A percentile compares a stretch with the other conserved stretches of the same genome.
These are phyloP conservation scores for Lepisosteus osseus DNA, from an alignment of 2,113 vertebrate species.

Conservation along the genomic window DNA sequence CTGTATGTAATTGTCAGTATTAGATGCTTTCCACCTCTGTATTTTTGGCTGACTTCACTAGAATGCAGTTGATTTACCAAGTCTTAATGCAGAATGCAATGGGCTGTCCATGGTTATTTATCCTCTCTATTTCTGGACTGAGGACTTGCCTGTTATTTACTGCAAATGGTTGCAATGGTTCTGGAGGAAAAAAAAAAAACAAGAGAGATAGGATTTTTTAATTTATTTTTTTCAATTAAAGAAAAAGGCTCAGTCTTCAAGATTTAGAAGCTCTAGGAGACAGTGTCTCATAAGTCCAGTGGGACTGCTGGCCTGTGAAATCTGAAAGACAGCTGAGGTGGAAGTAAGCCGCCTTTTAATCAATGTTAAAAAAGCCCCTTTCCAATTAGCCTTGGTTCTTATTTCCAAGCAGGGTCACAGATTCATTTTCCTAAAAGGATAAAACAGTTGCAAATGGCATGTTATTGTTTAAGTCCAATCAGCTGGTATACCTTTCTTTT, in stretches of 20 bases:
- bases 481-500: too few species aligned
- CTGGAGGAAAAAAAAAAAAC: conserved; percentile 25
- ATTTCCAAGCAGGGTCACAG: too few species aligned
- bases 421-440: too few species aligned
- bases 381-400: too few species aligned
- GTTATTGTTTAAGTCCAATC: too few species aligned
- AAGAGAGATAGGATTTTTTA: conserved; percentile 26
- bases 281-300: conserved; percentile 18
- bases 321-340: not conserved
- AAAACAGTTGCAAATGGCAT: too few species aligned
- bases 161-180: conserved; percentile 34
- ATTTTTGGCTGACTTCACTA: conserved; percentile 49
- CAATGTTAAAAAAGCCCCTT: too few species aligned
- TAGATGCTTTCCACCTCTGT: conserved; percentile 48
- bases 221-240: conserved; percentile 32
- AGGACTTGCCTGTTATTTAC: conserved; percentile 46
- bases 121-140: conserved; percentile 41
- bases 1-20: conserved; percentile 59
- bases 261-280: conserved; percentile 33
- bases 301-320: conserved; percentile 19
- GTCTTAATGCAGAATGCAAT: conserved; percentile 38
- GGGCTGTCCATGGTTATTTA: conserved; percentile 49
- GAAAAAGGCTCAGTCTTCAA: conserved; percentile 18
- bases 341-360: too few species aligned
- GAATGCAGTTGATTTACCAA: conserved; percentile 55